Evolutionary conservation across 2,888 invertebrate species (phyloP), one percentile per base, ranked within the genome.

Genomic region (Dicranocentrus wangi): DNA sequence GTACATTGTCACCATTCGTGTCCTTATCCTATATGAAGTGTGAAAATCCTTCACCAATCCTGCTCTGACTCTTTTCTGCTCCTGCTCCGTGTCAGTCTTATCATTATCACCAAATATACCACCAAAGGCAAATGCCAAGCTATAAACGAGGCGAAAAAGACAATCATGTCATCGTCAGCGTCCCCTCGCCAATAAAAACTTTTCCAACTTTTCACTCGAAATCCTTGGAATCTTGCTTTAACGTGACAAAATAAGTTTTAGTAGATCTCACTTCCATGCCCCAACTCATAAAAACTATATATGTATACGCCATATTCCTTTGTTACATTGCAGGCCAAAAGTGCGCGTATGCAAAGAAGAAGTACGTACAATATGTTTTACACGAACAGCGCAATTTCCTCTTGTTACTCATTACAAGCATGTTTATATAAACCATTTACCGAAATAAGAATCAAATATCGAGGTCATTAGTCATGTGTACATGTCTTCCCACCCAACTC

Each of bases 11-110:
- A 51, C 51, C 51, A 51, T 7, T 51, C 28, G 39, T 55, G 75
- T 65, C 75, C 66, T 65, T 75, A 65, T 75, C 66, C 75, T 19
- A 75, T 55, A 75, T 75, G 51, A 76, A 58, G 66, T 68, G 58
- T 68, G 66, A 76, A 76, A 66, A 66, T 76, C 75, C 75, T 76
- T 76, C 75, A 53, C 42, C 65, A 42, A 25, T 47, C 21, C 19
- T 58, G 1, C 43, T 39, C 55, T 47, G n/a, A 10, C 3, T n/a
- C n/a, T 47, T 47, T n/a, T 3, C n/a, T 47, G 47, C 47, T 47
- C n/a, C 10, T 47, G 51, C 42, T 55, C 13, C 70, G 15, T 55
- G 19, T 69, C 51, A 13, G 32, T 17, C 28, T 51, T 66, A 17
- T 39, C 23, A 47, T n/a, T 47, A 47, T n/a, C n/a, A 47, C 47